Base-by-base conservation (phyloP, 2,888 invertebrate genomes). In the Dynastes hyllus region DNA sequence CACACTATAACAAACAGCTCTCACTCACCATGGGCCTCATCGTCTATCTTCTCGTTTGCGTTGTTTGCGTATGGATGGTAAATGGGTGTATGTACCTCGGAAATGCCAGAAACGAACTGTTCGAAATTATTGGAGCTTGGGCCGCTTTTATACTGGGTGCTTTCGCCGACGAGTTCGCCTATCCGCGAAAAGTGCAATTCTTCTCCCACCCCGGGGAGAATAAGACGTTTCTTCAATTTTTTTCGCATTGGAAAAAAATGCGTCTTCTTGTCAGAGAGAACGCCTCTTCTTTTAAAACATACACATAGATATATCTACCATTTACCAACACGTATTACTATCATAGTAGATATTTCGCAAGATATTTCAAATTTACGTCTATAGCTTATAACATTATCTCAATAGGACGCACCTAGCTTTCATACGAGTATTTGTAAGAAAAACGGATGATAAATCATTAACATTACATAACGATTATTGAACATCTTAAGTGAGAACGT, bases 121-220 rank as follows among this genome's bases (percentile, higher is more conserved):
- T 77, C 66, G 77, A 77, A 67, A 66, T 77, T 67, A 77, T 77
- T 77, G 66, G 67, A 77, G 67, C 67, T 77, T 77, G 77, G 55
- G 63, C 37, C 40, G 67, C 67, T 77, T 77, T 77, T 77, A 77
- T 77, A 77, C 67, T 67, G 65, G 77, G 66, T 67, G 66, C 77
- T 77, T 77, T 77, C 77, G 77, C 77, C 55, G 51, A 9, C 50
- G 45, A 65, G 63, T 37, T 58, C 71, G 69, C 58, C 61, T 61
- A 61, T 73, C 58, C 73, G 73, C 73, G 73, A 73, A 61, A 73
- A 61, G 73, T 58, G 61, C 73, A 73, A 73, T 73, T 73, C 73
- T 73, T 73, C 73, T 73, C 73, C 73, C 73, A 73, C 73, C 73
- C 73, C 73, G 22, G 40, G 73, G 73, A 53, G 58, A 69, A 51